These are phyloP conservation scores for Chromobotia macracanthus DNA, from an alignment of 2,797 vertebrate species.

Conservation along the genomic window DNA sequence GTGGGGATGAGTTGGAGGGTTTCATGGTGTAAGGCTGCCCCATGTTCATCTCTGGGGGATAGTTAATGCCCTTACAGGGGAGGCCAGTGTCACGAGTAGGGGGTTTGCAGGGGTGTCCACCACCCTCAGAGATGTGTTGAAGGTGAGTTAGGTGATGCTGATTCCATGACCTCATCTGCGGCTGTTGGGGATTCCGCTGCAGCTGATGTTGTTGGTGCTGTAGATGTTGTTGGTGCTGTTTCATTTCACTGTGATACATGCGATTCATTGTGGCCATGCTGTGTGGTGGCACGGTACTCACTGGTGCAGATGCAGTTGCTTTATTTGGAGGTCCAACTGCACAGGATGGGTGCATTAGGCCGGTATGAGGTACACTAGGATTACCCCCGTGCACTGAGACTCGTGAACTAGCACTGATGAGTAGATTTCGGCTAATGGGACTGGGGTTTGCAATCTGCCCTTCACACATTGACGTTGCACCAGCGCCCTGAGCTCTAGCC, in stretches of 20 bases:
- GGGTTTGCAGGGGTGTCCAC: conserved; percentile 83
- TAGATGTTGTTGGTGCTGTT: conserved; percentile 63
- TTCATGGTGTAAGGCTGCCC: conserved; percentile 94
- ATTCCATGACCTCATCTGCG: conserved; percentile 92
- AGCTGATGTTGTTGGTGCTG: conserved; percentile 70
- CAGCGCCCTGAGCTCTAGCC: conserved; percentile 87
- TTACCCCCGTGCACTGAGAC: conserved; percentile 89
- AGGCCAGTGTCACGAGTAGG: conserved; percentile 85
- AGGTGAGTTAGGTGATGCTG: conserved; percentile 93
- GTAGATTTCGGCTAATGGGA: conserved; percentile 97
- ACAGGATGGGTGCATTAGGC: conserved; percentile 80
- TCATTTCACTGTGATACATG: conserved; percentile 87
- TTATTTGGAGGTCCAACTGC: conserved; percentile 85
- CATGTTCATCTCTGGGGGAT: conserved; percentile 92
- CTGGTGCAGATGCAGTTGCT: conserved; percentile 74
- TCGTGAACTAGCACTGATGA: conserved; percentile 96
- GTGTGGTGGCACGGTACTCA: conserved; percentile 76
- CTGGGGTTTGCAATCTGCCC: conserved; percentile 99
- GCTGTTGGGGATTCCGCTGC: conserved; percentile 70
- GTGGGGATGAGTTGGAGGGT: conserved; percentile 91
- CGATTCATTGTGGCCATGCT: conserved; percentile 84
- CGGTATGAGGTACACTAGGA: conserved; percentile 71
- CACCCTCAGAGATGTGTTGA: conserved; percentile 88
- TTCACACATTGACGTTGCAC: conserved; percentile 95
- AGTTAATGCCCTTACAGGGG: conserved; percentile 86